Base-by-base conservation (phyloP, 2,797 vertebrate genomes). In the Scyliorhinus canicula region DNA sequence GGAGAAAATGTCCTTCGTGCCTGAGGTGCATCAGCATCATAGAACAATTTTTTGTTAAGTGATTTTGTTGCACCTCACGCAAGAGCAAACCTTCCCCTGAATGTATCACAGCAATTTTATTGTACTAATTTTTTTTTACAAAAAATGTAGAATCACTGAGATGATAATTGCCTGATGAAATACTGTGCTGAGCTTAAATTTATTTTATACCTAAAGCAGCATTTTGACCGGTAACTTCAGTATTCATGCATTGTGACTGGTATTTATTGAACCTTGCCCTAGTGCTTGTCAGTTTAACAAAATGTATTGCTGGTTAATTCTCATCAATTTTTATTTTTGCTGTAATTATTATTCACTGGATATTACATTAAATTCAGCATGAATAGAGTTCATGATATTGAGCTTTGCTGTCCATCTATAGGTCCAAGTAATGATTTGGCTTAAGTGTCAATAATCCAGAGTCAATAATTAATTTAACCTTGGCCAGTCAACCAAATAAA, bases 401-500 rank as follows among this genome's bases (percentile, higher is more conserved):
- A 65, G 24, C 60, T 47, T 63, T 44, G 60, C 47, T 93, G 19
- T 19, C 57, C 57, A 67, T 44, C 60, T 67, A 31, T 26, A 60
- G 21, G 40, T 67, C 24, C 60, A 65, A 93, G 16, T 8, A 84
- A 67, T 93, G 63, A 93, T 50, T 47, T 93, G 24, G 86, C 31
- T n/a, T n/a, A 19, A 60, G 14, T 14, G 6, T 57, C 35, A 90
- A 90, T 60, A n/a, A 19, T 63, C 91, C 44, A 69, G 44, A 14
- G 52, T 26, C 63, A 67, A 93, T 69, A 67, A 93, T 93, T 93
- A 93, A 31, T 67, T 65, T 65, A 31, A 93, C 65, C 44, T 69
- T 65, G 63, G 65, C 91, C 40, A 71, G 26, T 47, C 91, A 93
- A 28, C 65, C 40, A 93, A 93, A 93, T 69, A 93, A 93, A 50